Percentiles rank a stretch among this genome's conserved stretches.
These are phyloP conservation scores for Dicyrtoma fusca DNA, from an alignment of 2,888 invertebrate genomes.

Conservation along the genomic window DNA sequence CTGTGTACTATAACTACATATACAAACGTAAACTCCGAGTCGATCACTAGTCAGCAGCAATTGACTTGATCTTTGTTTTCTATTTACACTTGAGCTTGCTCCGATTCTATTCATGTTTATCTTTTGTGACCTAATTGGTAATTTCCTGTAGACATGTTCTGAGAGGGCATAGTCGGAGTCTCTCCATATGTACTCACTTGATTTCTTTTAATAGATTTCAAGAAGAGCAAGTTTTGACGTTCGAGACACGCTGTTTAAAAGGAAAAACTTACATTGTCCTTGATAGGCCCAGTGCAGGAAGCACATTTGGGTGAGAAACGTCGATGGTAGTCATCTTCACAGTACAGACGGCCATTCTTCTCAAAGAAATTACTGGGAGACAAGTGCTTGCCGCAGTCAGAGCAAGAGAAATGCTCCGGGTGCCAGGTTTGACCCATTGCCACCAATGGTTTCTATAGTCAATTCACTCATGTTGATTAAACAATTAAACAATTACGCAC, in stretches of 20 bases:
- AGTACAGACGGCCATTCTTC: constrained; percentile 49
- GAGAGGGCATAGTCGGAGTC: background rate
- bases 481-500: background rate
- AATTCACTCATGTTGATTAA: too few species aligned
- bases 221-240: background rate
- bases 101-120: background rate
- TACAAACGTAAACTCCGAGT: too few species aligned
- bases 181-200: background rate
- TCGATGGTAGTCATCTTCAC: constrained; percentile 46
- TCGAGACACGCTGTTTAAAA: background rate
- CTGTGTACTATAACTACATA: too few species aligned
- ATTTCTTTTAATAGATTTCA: background rate
- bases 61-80: background rate
- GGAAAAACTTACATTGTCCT: constrained; percentile 28
- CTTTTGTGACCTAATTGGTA: too few species aligned
- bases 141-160: too few species aligned
- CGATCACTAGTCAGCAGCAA: background rate
- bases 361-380: constrained; percentile 49
- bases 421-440: constrained; percentile 48
- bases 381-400: constrained; percentile 32
- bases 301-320: constrained; percentile 45
- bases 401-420: constrained; percentile 48
- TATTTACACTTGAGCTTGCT: background rate
- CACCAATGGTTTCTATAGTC: constrained; percentile 31
- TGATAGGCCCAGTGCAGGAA: constrained; percentile 37